Evolutionary conservation across 1,140 invertebrate species (phyloP).

Genomic region (Hypothenemus hampei): DNA sequence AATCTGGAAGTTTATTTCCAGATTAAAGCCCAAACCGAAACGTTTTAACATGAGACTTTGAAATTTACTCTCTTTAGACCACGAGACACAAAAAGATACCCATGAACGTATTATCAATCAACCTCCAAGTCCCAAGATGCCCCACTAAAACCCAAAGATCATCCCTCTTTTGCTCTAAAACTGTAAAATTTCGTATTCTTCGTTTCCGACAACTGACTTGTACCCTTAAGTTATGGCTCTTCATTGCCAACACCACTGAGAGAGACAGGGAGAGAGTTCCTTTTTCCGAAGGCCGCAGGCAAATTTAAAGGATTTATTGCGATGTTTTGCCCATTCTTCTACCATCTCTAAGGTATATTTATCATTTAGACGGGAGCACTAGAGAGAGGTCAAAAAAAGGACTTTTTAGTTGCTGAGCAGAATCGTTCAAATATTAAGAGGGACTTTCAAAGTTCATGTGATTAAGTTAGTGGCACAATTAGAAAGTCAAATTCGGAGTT

Average conservation of each 20-base stretch:
- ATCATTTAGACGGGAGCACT: conserved; percentile 13
- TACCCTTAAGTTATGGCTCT: conserved; percentile 29
- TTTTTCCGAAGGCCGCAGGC: conserved; percentile 24
- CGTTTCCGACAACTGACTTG: conserved; percentile 26
- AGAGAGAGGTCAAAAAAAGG: not conserved
- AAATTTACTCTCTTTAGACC: no score
- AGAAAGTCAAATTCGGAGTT: conserved; percentile 32
- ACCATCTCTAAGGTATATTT: conserved; percentile 24
- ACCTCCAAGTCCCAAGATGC: conserved; percentile 1
- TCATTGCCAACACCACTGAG: conserved; percentile 26
- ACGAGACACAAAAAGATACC: no score
- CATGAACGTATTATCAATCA: conserved; percentile 19
- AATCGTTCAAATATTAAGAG: conserved; percentile 25
- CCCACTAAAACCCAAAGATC: conserved; percentile 1
- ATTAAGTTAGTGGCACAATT: conserved; percentile 32
- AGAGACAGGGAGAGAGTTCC: no score
- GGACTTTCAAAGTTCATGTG: conserved; percentile 22
- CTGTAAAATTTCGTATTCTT: conserved; percentile 25
- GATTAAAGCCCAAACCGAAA: no score
- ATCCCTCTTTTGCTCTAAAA: conserved; percentile 21
- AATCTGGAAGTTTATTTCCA: no score
- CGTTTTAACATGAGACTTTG: no score
- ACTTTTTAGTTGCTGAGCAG: not conserved
- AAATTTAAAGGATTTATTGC: conserved; percentile 30
- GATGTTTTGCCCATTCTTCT: conserved; percentile 27